phyloP scores from a whole-genome alignment of 2,797 vertebrate species.

The Lacerta agilis region DNA sequence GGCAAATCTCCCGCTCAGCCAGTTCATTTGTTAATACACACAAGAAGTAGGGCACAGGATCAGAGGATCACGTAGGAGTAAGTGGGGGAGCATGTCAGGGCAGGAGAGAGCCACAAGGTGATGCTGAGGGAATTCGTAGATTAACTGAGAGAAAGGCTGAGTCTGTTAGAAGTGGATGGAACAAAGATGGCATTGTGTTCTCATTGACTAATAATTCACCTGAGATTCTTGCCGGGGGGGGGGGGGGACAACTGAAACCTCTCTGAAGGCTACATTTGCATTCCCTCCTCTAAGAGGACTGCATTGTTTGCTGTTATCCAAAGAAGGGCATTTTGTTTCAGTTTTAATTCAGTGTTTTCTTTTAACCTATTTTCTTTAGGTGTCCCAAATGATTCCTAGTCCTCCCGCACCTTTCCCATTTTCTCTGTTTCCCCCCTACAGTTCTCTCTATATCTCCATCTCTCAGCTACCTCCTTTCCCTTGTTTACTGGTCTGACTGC shows the following conservation, averaged over 20 bases:
- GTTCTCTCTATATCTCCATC: neutral
- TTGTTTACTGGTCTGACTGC: neutral
- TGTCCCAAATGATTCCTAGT: neutral
- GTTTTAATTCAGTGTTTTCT: neutral
- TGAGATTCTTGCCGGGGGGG: neutral
- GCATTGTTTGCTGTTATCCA: neutral
- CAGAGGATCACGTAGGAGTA: neutral
- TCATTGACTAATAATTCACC: neutral
- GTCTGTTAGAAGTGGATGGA: neutral
- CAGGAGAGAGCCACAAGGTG: neutral
- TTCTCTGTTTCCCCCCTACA: neutral
- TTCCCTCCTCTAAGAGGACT: neutral
- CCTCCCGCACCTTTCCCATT: neutral
- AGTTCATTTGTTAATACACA: neutral
- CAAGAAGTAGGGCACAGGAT: neutral
- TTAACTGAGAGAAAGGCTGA: neutral
- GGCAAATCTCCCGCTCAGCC: neutral
- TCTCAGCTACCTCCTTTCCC: too few species aligned
- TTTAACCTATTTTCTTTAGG: neutral
- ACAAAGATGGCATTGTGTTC: neutral
- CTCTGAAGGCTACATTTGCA: neutral
- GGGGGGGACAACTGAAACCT: neutral
- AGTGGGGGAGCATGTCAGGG: slow-evolving; percentile 7
- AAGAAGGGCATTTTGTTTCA: neutral
- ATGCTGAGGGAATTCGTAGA: neutral